phyloP scores from a whole-genome alignment of 2,113 vertebrate genomes.

The Globicephala melas region DNA sequence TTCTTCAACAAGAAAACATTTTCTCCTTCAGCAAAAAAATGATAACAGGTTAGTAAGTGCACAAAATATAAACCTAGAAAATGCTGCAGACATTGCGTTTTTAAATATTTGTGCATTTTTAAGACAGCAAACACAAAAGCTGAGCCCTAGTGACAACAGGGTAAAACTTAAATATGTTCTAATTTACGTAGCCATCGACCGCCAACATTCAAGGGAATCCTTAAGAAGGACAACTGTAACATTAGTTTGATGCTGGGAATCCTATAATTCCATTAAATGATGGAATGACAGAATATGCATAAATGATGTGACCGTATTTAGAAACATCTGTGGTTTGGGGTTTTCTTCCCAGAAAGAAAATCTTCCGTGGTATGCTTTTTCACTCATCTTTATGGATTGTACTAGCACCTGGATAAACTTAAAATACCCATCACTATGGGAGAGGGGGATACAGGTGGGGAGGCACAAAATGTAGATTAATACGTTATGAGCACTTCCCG shows the following conservation, averaged over 20 bases:
- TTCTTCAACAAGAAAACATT: background rate
- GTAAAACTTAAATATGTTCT: background rate
- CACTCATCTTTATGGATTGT: background rate
- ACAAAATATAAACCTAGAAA: slow-evolving; percentile 27
- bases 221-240: background rate
- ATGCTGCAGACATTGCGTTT: background rate
- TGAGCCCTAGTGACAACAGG: background rate
- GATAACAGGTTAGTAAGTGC: background rate
- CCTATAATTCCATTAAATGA: background rate
- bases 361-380: background rate
- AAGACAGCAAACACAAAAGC: slow-evolving; percentile 23
- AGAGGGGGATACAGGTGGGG: background rate
- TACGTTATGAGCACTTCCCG: background rate
- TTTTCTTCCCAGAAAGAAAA: background rate
- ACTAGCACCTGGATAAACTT: background rate
- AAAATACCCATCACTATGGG: background rate
- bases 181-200: background rate
- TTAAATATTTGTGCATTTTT: background rate
- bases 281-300: background rate
- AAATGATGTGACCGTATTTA: background rate
- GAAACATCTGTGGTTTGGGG: background rate
- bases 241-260: background rate
- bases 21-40: background rate
- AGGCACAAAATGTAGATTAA: background rate
- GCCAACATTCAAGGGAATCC: background rate